These are phyloP conservation scores for Intellagama lesueurii DNA, from an alignment of 2,797 vertebrate species.

Conservation along the genomic window DNA sequence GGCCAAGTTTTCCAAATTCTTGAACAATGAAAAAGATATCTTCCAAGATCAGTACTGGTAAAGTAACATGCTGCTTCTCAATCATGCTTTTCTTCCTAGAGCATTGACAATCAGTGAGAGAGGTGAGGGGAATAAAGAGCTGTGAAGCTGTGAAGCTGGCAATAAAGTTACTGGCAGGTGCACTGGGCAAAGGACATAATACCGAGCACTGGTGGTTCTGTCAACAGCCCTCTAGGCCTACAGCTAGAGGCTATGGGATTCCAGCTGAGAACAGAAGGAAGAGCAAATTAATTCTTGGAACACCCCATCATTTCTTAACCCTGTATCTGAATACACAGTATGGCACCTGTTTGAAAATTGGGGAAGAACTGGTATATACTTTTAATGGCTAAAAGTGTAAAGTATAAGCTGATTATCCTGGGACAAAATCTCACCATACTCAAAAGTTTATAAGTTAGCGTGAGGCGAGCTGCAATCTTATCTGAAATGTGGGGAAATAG, in stretches of 20 bases:
- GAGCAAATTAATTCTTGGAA: constrained; percentile 33
- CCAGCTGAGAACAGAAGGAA: constrained; percentile 37
- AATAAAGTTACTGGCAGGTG: constrained; percentile 34
- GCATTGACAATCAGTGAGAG: neutral
- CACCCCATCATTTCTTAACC: neutral
- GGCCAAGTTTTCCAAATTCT: neutral
- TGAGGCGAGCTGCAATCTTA: neutral
- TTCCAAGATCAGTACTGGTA: neutral
- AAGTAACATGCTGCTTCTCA: neutral
- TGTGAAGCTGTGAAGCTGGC: constrained; percentile 25
- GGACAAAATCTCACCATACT: neutral
- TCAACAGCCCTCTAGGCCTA: constrained; percentile 9
- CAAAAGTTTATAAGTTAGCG: neutral
- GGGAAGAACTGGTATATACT: neutral
- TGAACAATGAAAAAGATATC: neutral
- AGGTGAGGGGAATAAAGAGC: neutral
- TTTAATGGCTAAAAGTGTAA: neutral
- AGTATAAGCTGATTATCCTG: neutral
- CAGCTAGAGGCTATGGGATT: constrained; percentile 8
- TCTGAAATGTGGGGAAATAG: neutral
- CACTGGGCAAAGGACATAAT: neutral
- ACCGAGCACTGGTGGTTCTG: neutral
- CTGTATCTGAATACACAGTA: constrained; percentile 24
- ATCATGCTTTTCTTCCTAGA: neutral
- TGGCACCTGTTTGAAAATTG: neutral